Evolutionary conservation across 2,888 invertebrate species (phyloP).

Genomic region (Spodoptera picta): DNA sequence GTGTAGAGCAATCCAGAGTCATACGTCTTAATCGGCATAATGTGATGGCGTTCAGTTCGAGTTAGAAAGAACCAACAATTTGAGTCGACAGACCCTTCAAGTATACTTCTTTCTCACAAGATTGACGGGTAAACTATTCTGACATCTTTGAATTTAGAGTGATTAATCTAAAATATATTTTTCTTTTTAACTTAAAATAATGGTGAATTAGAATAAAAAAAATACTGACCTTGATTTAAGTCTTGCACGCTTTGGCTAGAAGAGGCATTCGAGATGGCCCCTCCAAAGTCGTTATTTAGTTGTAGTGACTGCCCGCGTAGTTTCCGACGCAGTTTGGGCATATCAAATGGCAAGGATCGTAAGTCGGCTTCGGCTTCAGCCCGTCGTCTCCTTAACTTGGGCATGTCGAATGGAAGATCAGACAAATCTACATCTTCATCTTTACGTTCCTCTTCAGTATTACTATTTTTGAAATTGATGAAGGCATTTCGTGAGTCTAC

Average conservation of each 20-base stretch:
- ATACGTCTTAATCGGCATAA: constrained; percentile 87
- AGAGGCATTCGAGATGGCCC: constrained; percentile 93
- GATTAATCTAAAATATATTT: neutral
- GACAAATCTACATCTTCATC: constrained; percentile 91
- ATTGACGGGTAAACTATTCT: constrained; percentile 74
- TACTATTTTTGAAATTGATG: constrained; percentile 89
- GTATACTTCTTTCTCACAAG: constrained; percentile 62
- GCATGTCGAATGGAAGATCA: constrained; percentile 97
- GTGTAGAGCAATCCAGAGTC: constrained; percentile 79
- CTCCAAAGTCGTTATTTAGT: constrained; percentile 90
- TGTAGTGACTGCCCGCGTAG: constrained; percentile 90
- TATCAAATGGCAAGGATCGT: constrained; percentile 95
- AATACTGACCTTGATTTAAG: constrained; percentile 90
- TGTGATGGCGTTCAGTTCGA: constrained; percentile 79
- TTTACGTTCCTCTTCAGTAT: constrained; percentile 84
- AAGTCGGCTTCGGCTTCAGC: constrained; percentile 94
- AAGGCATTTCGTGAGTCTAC: constrained; percentile 91
- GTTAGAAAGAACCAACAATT: constrained; percentile 76
- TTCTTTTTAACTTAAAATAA: neutral
- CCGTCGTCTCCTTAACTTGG: constrained; percentile 92
- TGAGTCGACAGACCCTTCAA: constrained; percentile 78
- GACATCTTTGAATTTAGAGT: constrained; percentile 60
- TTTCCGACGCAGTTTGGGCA: constrained; percentile 95
- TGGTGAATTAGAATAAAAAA: constrained; percentile 1
- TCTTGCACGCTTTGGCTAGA: constrained; percentile 94